phyloP scores from a whole-genome alignment of 1,140 invertebrate species.

The Phymastichus coffea region DNA sequence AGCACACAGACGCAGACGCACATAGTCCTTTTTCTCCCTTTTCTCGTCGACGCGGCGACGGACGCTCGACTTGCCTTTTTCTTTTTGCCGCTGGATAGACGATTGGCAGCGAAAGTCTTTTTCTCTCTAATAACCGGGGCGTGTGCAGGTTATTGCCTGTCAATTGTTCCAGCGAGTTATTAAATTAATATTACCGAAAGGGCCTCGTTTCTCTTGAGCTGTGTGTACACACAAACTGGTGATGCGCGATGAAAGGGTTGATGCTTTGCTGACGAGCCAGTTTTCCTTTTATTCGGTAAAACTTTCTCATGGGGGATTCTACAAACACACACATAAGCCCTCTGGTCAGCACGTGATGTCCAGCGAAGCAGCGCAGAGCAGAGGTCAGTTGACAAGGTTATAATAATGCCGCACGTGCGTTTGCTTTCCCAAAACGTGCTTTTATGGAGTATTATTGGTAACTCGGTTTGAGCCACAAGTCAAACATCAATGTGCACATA shows the following conservation, averaged over 20 bases:
- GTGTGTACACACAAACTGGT: conserved; percentile 1
- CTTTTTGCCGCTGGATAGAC: conserved; percentile 16
- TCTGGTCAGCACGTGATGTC: conserved; percentile 16
- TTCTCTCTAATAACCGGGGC: conserved; percentile 31
- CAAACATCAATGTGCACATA: background rate
- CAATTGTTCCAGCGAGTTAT: conserved; percentile 54
- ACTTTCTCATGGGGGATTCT: conserved; percentile 46
- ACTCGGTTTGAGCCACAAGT: background rate
- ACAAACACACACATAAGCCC: background rate
- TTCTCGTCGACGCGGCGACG: too few relatives aligned
- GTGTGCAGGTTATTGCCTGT: conserved; percentile 51
- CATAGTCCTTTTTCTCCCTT: background rate
- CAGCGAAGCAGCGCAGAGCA: too few relatives aligned
- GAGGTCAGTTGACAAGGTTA: conserved; percentile 17
- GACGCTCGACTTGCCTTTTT: conserved; percentile 22
- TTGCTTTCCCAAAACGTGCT: background rate
- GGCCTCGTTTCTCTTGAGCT: conserved; percentile 1
- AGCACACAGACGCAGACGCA: background rate
- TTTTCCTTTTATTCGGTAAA: conserved; percentile 44
- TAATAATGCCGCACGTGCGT: background rate
- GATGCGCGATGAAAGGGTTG: conserved; percentile 30
- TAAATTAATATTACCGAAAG: conserved; percentile 54
- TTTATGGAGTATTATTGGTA: conserved; percentile 1
- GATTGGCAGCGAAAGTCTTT: conserved; percentile 37
- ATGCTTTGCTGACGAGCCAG: conserved; percentile 28